Evolutionary conservation across 2,113 vertebrate species (phyloP), one percentile per base, ranked within the genome.

Genomic region (Vidua chalybeata): DNA sequence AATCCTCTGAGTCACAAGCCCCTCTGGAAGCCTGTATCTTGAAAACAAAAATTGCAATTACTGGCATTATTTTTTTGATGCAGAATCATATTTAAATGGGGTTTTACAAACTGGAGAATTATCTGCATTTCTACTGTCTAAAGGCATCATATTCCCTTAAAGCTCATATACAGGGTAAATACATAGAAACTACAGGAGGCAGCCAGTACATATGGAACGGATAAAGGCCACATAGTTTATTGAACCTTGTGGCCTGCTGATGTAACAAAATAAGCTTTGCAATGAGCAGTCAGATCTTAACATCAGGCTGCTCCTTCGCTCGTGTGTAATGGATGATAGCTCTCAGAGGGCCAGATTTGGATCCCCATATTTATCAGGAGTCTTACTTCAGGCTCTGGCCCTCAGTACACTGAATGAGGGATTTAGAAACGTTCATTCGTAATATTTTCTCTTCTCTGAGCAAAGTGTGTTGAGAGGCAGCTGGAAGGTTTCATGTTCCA

Each of bases 31-130:
- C 78, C 84, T 93, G 26, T 81, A 96, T 94, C 95, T 96, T 35
- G 0, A 95, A 97, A 97, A 96, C 96, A 95, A 84, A 97, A 89
- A 93, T 89, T 54, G 87, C 94, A 98, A 97, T 98, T 97, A 96
- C 72, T 89, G 84, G 88, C 95, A 46, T 96, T 95, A 96, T 94
- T 83, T 91, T 91, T 96, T 87, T 95, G 95, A 97, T 74, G 80
- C 93, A 96, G 93, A 96, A 78, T 64, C 93, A 92, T 75, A 90
- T 81, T 96, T 95, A 89, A 95, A 63, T 46, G 43, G 71, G 71
- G 84, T 79, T 93, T 97, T 95, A 94, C 76, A 97, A 95, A 91
- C 48, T 23, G 54, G 54, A 72, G 76, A 80, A 84, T 88, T 91
- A 92, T 82, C 76, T 88, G 52, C 81, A 68, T 93, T 94, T 97